These are phyloP conservation scores for Tachina grossa DNA, from an alignment of 2,888 invertebrate genomes.

Conservation along the genomic window DNA sequence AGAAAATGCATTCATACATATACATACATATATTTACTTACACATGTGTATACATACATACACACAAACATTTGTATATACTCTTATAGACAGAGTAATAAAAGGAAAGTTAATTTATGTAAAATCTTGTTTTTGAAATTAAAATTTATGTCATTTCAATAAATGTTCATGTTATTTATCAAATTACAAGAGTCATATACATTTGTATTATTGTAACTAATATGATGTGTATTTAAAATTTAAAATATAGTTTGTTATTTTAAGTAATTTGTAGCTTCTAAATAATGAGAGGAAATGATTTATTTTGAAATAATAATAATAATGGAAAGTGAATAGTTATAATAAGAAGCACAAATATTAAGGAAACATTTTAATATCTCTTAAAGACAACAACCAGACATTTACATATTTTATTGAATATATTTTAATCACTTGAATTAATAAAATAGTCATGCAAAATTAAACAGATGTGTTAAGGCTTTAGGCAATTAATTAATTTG, in stretches of 20 bases:
- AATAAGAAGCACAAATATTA: neutral
- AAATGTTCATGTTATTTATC: conserved; percentile 25
- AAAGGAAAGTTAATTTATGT: conserved; percentile 38
- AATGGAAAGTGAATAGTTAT: neutral
- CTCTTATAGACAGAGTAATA: neutral
- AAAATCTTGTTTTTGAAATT: conserved; percentile 30
- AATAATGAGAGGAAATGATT: neutral
- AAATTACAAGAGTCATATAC: conserved; percentile 34
- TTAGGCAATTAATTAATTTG: too few species aligned
- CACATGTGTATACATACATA: neutral
- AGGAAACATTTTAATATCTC: too few species aligned
- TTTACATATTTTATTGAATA: too few species aligned
- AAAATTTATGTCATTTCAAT: conserved; percentile 47
- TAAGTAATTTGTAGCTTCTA: neutral
- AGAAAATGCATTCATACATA: neutral
- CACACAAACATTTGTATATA: neutral
- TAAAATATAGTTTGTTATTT: neutral
- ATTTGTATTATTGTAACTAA: conserved; percentile 7
- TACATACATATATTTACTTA: neutral
- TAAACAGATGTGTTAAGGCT: too few species aligned
- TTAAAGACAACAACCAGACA: too few species aligned
- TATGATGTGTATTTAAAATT: neutral
- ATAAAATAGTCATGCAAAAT: too few species aligned
- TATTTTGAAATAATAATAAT: neutral
- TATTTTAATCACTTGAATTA: too few species aligned